Evolutionary conservation across 2,888 invertebrate species (phyloP).

Genomic region (Ariolimax columbianus): DNA sequence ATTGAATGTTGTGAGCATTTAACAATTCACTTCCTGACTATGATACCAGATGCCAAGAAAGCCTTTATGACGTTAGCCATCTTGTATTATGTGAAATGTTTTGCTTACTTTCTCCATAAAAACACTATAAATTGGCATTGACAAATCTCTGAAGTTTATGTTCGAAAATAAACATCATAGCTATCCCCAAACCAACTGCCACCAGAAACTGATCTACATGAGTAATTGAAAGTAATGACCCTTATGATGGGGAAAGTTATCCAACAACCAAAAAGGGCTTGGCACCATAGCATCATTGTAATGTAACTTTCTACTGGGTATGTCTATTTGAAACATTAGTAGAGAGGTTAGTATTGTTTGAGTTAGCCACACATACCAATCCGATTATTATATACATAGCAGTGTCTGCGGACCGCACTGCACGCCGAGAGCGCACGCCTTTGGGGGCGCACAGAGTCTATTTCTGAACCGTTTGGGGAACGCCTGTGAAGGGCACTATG

Average conservation of each 20-base stretch:
- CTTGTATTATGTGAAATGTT: not conserved
- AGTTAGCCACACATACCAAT: conserved; percentile 65
- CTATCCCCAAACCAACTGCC: conserved; percentile 22
- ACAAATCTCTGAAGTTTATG: not conserved
- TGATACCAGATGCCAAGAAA: conserved; percentile 41
- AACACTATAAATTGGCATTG: not conserved
- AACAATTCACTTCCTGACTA: not conserved
- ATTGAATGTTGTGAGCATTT: not conserved
- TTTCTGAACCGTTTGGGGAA: conserved; percentile 74
- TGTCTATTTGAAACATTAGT: not conserved
- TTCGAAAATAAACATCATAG: not conserved
- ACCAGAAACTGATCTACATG: not conserved
- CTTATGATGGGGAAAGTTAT: not conserved
- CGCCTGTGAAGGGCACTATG: conserved; percentile 73
- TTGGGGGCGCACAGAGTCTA: conserved; percentile 71
- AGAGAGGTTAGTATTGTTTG: conserved; percentile 43
- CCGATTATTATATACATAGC: conserved; percentile 74
- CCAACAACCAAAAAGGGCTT: conserved; percentile 14
- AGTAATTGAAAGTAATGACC: not conserved
- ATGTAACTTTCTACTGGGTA: not conserved
- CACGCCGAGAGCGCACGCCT: conserved; percentile 74
- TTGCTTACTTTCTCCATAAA: not conserved
- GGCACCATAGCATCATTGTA: conserved; percentile 42
- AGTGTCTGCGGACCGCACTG: conserved; percentile 74
- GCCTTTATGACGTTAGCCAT: not conserved